Evolutionary conservation across 2,797 vertebrate genomes (phyloP), one percentile per base, ranked within the genome.

Genomic region (Lateolabrax maculatus): DNA sequence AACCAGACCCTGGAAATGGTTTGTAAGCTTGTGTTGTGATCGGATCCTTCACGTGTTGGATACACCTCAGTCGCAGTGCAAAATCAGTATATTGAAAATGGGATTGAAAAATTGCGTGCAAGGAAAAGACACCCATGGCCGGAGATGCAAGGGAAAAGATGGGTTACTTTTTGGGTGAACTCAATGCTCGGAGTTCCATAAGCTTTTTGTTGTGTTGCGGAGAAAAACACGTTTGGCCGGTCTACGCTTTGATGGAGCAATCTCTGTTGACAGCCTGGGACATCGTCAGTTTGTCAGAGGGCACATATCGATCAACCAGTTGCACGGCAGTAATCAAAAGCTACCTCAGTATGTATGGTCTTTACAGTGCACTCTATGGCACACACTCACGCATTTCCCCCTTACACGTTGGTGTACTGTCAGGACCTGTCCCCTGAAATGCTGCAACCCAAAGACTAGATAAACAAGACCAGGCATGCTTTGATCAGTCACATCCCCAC

Each of bases 391-490:
- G n/a, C 52, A 48, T 37, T 49, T 19, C 37, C 2, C 57, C 34
- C 9, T 65, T 37, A 65, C 44, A 34, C 43, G 31, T 44, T 78
- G 51, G 46, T 6, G 4, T 10, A 10, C 25, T 57, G 74, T 75
- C 77, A 48, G 43, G 46, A 72, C 84, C 51, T 68, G 76, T 75
- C 37, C 55, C n/a, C 58, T 67, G 52, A 86, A 46, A 80, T 21
- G 43, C 49, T 64, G 77, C 71, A 79, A 73, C 51, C 65, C 57
- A 81, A 34, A 79, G 25, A 82, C 62, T 6, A 80, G 74, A 83
- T 69, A 83, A 89, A 85, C 84, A 77, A 73, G 75, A 74, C 53
- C 48, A 44, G 44, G 55, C 77, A 23, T 3, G 76, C 56, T 77
- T 13, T 44, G 51, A 87, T 90, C 73, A 76, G 52, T 82, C 77